phyloP scores from a whole-genome alignment of 2,797 vertebrate species.

The Tokudaia tokunoshimensis region DNA sequence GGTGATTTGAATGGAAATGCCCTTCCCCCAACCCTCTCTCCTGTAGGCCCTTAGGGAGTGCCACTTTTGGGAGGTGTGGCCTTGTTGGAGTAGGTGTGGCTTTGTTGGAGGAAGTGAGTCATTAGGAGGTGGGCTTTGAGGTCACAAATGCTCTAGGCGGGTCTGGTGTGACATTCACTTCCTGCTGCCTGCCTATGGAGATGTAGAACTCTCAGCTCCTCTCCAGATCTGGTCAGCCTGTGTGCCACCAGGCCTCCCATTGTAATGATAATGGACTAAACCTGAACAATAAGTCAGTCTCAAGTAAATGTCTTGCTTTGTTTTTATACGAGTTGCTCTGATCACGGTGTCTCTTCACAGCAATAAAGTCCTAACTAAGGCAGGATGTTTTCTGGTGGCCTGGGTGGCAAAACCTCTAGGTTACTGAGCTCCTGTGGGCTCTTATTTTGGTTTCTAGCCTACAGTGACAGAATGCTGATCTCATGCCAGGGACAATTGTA shows the following conservation, averaged over 20 bases:
- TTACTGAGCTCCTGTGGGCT: background rate
- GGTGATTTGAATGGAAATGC: background rate
- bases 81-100: background rate
- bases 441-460: background rate
- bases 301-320: background rate
- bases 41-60: background rate
- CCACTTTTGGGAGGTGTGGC: background rate
- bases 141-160: background rate
- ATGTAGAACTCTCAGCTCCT: background rate
- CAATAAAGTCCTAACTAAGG: background rate
- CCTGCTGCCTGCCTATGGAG: background rate
- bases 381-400: background rate
- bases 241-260: background rate
- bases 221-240: background rate
- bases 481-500: background rate
- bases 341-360: background rate
- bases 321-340: background rate
- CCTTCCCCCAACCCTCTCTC: rapidly evolving
- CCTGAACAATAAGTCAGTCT: background rate
- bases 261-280: background rate
- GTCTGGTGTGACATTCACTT: background rate
- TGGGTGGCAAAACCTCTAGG: background rate
- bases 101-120: background rate
- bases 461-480: background rate
- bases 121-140: background rate